These are phyloP conservation scores for Whitmania pigra DNA, from an alignment of 1,140 invertebrate genomes.

Conservation along the genomic window DNA sequence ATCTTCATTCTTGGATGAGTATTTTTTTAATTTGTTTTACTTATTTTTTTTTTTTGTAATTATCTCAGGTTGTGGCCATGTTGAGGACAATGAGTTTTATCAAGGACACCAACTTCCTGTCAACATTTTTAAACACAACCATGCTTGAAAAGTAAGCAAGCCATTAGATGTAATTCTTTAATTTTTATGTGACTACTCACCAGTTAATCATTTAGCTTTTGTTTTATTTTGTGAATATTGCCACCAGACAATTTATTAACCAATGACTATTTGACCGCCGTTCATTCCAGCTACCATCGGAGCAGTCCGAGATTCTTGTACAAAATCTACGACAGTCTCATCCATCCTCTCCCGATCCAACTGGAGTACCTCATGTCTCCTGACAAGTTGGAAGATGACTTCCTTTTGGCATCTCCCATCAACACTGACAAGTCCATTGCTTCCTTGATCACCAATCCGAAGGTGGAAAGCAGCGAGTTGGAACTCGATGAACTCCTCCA, in stretches of 20 bases:
- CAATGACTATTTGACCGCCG: not conserved
- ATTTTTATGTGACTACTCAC: too few species aligned
- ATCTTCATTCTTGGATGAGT: not conserved
- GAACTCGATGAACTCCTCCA: too few species aligned
- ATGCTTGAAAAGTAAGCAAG: not conserved
- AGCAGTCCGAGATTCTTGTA: not conserved
- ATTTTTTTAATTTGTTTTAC: not conserved
- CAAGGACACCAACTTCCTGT: not conserved
- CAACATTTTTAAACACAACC: not conserved
- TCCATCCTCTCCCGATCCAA: not conserved
- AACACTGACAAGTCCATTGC: too few species aligned
- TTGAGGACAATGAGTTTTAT: not conserved
- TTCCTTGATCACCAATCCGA: too few species aligned
- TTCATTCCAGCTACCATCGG: not conserved
- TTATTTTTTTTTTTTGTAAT: not conserved
- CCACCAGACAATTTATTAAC: too few species aligned
- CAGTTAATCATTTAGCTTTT: not conserved
- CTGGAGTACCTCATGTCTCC: slow-evolving; percentile 6
- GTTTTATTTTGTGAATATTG: too few species aligned
- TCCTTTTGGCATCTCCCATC: too few species aligned
- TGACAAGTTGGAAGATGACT: slow-evolving; percentile 5
- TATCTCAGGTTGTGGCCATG: not conserved
- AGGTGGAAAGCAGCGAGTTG: too few species aligned
- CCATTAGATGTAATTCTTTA: not conserved
- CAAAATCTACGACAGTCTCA: slow-evolving; percentile 5